Percentiles rank a stretch among this genome's conserved stretches.
These are phyloP conservation scores for Aspidoscelis tigris DNA, from an alignment of 2,113 vertebrate species.

Conservation along the genomic window DNA sequence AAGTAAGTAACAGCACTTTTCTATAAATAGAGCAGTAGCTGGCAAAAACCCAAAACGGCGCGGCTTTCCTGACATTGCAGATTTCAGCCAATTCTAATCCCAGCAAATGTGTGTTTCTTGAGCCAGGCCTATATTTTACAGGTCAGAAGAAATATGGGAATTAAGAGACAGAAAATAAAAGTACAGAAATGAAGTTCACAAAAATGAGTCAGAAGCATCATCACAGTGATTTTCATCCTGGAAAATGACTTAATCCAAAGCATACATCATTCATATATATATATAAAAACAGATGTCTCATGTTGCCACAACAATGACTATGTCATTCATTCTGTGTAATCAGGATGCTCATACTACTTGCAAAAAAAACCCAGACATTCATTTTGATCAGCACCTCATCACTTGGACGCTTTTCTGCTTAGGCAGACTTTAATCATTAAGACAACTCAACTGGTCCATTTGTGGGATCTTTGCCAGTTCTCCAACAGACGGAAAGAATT, in stretches of 20 bases:
- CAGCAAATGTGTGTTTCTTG: constrained; percentile 62
- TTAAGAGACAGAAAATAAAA: constrained; percentile 44
- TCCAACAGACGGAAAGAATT: not conserved
- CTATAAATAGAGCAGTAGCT: constrained; percentile 70
- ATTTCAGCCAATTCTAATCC: constrained; percentile 68
- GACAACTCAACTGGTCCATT: constrained; percentile 26
- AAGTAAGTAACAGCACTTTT: constrained; percentile 58
- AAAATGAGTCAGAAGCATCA: constrained; percentile 11
- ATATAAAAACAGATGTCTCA: not conserved
- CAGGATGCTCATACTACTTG: not conserved
- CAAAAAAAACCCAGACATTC: not conserved
- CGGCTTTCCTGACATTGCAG: constrained; percentile 71
- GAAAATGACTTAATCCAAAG: constrained; percentile 30
- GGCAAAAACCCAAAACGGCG: constrained; percentile 34
- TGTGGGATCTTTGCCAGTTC: constrained; percentile 10
- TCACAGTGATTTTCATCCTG: constrained; percentile 18
- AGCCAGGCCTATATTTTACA: constrained; percentile 62
- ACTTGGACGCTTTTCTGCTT: not conserved
- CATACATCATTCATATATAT: not conserved
- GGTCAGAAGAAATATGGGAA: constrained; percentile 64
- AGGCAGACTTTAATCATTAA: constrained; percentile 16
- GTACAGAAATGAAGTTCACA: constrained; percentile 34
- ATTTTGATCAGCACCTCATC: not conserved
- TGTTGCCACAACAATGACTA: constrained; percentile 1
- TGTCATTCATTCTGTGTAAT: constrained; percentile 32